Evolutionary conservation across 2,888 invertebrate species (phyloP).

Genomic region (Drosophila tripunctata): DNA sequence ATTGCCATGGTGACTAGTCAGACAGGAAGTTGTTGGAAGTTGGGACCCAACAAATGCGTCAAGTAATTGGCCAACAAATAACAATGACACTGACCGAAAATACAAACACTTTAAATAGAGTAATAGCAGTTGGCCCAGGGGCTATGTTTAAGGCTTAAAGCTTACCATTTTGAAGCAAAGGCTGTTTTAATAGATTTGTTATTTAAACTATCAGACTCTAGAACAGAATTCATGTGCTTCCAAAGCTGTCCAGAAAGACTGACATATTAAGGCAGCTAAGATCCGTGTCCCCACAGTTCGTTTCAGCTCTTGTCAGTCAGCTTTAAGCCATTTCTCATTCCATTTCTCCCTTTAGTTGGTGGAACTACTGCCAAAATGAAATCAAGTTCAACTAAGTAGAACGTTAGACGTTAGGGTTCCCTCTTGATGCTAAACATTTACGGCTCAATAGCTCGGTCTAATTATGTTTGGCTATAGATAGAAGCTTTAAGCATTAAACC

Average conservation of each 20-base stretch:
- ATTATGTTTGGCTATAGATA: slow-evolving; percentile 54
- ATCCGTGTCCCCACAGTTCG: no score
- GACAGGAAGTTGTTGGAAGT: slow-evolving; percentile 56
- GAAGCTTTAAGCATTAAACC: slow-evolving; percentile 21
- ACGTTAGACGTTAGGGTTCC: slow-evolving; percentile 16
- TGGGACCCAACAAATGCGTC: slow-evolving; percentile 10
- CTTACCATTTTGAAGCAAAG: no score
- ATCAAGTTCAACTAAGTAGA: slow-evolving; percentile 63
- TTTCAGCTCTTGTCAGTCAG: slow-evolving; percentile 8
- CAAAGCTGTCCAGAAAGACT: not conserved
- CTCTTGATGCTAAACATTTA: slow-evolving; percentile 46
- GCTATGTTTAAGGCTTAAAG: not conserved
- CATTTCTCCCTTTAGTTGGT: not conserved
- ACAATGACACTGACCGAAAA: slow-evolving; percentile 26
- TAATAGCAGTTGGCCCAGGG: not conserved
- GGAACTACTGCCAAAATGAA: slow-evolving; percentile 45
- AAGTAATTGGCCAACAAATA: slow-evolving; percentile 21
- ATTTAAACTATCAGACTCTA: no score
- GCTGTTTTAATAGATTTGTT: no score
- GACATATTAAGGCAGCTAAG: not conserved
- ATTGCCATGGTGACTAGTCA: slow-evolving; percentile 52
- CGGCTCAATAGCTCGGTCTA: slow-evolving; percentile 70
- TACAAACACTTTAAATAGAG: not conserved
- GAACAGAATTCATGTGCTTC: not conserved
- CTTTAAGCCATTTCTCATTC: not conserved